Conservation (phyloP, 1,140 invertebrate species). For the Batillaria attramentaria region DNA sequence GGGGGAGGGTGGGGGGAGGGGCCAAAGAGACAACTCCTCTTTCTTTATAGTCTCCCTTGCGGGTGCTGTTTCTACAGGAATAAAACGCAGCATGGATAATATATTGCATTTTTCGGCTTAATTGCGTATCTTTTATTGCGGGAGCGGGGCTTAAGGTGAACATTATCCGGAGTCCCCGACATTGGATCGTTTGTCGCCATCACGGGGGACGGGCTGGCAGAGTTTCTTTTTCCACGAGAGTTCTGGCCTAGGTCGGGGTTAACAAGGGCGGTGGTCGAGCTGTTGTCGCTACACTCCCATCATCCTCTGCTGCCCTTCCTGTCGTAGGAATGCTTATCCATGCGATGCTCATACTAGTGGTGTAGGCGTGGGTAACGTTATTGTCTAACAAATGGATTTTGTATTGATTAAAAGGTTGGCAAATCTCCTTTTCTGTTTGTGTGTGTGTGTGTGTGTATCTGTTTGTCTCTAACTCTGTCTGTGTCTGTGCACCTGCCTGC, state of each 20-base stretch:
- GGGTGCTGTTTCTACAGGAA: background rate
- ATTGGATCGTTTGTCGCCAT: background rate
- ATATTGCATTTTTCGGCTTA: constrained; percentile 12
- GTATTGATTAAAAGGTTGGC: background rate
- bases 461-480: too few species aligned
- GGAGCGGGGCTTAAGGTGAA: background rate
- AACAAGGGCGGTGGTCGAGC: too few species aligned
- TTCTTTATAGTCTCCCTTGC: too few species aligned
- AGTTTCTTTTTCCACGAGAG: too few species aligned
- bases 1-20: too few species aligned
- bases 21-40: too few species aligned
- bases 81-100: constrained; percentile 15
- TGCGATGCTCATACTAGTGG: background rate
- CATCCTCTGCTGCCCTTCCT: background rate
- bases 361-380: background rate
- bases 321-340: background rate
- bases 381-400: background rate
- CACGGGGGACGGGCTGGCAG: too few species aligned
- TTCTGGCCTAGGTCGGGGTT: too few species aligned
- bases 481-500: background rate
- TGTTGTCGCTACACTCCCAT: background rate
- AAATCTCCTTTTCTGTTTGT: background rate
- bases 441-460: background rate
- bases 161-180: background rate
- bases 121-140: constrained; percentile 13